These are phyloP conservation scores for Rotaria macrura DNA, from an alignment of 2,888 invertebrate species.

Conservation along the genomic window DNA sequence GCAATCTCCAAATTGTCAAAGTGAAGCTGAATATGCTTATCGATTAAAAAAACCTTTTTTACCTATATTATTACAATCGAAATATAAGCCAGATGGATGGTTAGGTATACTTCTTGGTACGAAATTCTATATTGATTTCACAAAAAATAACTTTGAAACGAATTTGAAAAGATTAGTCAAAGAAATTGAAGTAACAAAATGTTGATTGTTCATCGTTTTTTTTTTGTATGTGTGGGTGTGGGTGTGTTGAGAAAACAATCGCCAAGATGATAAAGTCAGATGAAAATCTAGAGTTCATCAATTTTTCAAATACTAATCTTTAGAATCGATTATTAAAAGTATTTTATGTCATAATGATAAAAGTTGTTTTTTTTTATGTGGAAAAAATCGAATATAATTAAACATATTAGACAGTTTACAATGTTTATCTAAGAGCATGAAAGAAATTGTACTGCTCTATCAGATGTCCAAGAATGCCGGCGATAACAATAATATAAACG, in stretches of 20 bases:
- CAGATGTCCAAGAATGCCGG: too few species aligned
- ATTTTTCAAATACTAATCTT: too few species aligned
- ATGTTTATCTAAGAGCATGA: too few species aligned
- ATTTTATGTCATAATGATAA: too few species aligned
- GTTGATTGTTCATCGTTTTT: neutral
- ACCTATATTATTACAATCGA: conserved; percentile 29
- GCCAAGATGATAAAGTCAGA: neutral
- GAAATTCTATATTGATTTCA: conserved; percentile 33
- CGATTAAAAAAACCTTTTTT: conserved; percentile 31
- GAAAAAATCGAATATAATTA: too few species aligned
- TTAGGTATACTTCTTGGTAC: conserved; percentile 58
- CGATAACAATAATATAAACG: too few species aligned
- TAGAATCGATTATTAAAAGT: too few species aligned
- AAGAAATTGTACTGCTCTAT: too few species aligned
- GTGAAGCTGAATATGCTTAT: conserved; percentile 35
- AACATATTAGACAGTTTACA: too few species aligned
- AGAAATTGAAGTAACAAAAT: conserved; percentile 4
- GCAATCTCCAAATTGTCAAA: conserved; percentile 44
- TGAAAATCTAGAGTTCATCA: too few species aligned
- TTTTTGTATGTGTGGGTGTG: too few species aligned
- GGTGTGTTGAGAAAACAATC: neutral
- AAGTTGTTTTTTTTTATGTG: too few species aligned
- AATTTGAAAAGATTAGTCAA: neutral
- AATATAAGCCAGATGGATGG: conserved; percentile 33
- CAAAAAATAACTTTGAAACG: neutral